These are phyloP conservation scores for Zootermopsis nevadensis DNA, from an alignment of 2,888 invertebrate species.

Conservation along the genomic window DNA sequence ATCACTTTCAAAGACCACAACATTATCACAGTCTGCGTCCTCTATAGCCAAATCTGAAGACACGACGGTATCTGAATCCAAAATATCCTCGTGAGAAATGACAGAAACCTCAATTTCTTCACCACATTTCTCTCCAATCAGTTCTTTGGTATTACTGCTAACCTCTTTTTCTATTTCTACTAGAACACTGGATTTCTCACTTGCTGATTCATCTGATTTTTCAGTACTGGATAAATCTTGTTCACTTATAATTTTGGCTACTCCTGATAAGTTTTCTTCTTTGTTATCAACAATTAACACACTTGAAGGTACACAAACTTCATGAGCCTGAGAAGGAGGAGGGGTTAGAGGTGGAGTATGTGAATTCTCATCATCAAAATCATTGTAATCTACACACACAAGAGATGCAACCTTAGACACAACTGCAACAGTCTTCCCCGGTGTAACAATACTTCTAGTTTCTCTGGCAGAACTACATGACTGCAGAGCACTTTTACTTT, in stretches of 20 bases:
- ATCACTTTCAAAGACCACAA: constrained; percentile 47
- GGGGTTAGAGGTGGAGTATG: constrained; percentile 64
- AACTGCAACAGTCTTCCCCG: constrained; percentile 18
- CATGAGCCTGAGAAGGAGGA: constrained; percentile 17
- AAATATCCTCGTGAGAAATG: constrained; percentile 26
- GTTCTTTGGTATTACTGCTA: neutral
- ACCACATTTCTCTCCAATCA: constrained; percentile 26
- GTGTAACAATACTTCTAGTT: neutral
- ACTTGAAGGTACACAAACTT: constrained; percentile 1
- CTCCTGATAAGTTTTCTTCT: neutral
- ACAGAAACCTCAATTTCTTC: constrained; percentile 36
- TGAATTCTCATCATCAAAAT: constrained; percentile 69
- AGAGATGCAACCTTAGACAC: constrained; percentile 64
- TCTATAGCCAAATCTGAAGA: constrained; percentile 42
- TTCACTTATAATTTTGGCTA: neutral
- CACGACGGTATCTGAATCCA: constrained; percentile 20
- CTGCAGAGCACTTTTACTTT: neutral
- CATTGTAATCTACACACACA: constrained; percentile 71
- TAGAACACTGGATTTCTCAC: neutral
- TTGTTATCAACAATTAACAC: neutral
- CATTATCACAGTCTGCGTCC: constrained; percentile 42
- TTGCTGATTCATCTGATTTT: constrained; percentile 12
- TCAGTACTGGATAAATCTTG: neutral
- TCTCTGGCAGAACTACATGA: constrained; percentile 2
- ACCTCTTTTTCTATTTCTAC: constrained; percentile 7